phyloP scores from a whole-genome alignment of 2,113 vertebrate genomes.

The Platanista minor region DNA sequence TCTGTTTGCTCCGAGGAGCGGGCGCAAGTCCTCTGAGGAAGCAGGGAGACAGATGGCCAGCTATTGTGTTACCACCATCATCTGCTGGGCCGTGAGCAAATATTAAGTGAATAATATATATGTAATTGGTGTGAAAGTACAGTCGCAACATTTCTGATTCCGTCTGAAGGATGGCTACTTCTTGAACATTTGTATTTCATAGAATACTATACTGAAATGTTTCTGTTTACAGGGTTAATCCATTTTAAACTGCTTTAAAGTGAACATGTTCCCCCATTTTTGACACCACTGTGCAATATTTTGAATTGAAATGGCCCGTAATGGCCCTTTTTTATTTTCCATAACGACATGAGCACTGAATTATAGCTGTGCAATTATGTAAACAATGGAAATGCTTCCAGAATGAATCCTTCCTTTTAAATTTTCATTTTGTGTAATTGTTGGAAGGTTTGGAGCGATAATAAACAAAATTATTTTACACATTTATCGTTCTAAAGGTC shows the following conservation, averaged over 20 bases:
- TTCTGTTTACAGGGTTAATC: slow-evolving; percentile 76
- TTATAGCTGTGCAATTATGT: slow-evolving; percentile 92
- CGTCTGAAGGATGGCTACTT: slow-evolving; percentile 29
- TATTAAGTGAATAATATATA: slow-evolving; percentile 79
- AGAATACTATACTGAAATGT: slow-evolving; percentile 54
- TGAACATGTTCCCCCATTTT: slow-evolving; percentile 73
- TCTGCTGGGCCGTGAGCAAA: slow-evolving; percentile 72
- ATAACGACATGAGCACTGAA: slow-evolving; percentile 87
- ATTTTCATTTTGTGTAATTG: slow-evolving; percentile 97
- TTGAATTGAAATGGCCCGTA: slow-evolving; percentile 82
- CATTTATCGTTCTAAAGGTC: slow-evolving; percentile 93
- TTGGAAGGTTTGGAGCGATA: slow-evolving; percentile 92
- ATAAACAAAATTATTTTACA: slow-evolving; percentile 97
- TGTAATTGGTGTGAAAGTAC: slow-evolving; percentile 74
- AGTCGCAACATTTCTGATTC: slow-evolving; percentile 70
- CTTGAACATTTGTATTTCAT: slow-evolving; percentile 55
- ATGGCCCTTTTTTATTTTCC: slow-evolving; percentile 84
- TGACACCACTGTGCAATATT: slow-evolving; percentile 78
- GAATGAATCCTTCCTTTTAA: slow-evolving; percentile 92
- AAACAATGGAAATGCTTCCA: slow-evolving; percentile 94
- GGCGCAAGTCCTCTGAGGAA: slow-evolving; percentile 52
- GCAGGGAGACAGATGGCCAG: slow-evolving; percentile 79
- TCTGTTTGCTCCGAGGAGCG: slow-evolving; percentile 69
- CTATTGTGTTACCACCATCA: slow-evolving; percentile 84
- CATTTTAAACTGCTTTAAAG: slow-evolving; percentile 70